phyloP scores from a whole-genome alignment of 1,140 invertebrate genomes.

The Vollenhovia emeryi region DNA sequence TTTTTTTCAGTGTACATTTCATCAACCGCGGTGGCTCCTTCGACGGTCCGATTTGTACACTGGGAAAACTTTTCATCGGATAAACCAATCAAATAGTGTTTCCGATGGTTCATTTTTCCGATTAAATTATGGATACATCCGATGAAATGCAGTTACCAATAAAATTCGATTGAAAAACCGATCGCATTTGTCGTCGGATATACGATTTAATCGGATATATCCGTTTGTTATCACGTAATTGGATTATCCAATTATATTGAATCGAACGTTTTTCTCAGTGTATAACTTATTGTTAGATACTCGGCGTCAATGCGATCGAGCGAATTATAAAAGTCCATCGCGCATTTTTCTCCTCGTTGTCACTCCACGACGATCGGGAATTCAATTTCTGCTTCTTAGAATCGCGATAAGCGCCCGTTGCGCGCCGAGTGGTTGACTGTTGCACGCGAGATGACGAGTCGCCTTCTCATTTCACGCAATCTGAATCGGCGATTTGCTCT shows the following conservation, averaged over 20 bases:
- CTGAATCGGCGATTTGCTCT: not conserved
- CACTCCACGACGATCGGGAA: too few relatives aligned
- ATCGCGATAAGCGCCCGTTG: not conserved
- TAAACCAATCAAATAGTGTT: too few relatives aligned
- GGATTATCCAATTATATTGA: too few relatives aligned
- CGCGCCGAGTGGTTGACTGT: not conserved
- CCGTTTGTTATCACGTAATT: too few relatives aligned
- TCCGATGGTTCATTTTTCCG: too few relatives aligned
- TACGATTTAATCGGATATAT: too few relatives aligned
- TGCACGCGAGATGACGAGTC: not conserved
- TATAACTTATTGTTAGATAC: not conserved
- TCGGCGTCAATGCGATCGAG: not conserved
- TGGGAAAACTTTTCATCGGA: too few relatives aligned
- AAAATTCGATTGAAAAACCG: too few relatives aligned
- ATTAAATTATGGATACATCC: too few relatives aligned
- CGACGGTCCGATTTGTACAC: not conserved
- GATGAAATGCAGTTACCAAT: too few relatives aligned
- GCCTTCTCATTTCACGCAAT: constrained; percentile 1
- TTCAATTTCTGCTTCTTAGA: constrained; percentile 14
- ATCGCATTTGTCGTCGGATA: too few relatives aligned
- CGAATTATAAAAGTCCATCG: constrained; percentile 23
- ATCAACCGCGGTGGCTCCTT: not conserved
- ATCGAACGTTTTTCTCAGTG: too few relatives aligned
- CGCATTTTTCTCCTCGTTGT: not conserved
- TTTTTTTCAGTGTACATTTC: constrained; percentile 4